Evolutionary conservation across 2,888 invertebrate genomes (phyloP).

Genomic region (Rhagophthalmus giganteus): DNA sequence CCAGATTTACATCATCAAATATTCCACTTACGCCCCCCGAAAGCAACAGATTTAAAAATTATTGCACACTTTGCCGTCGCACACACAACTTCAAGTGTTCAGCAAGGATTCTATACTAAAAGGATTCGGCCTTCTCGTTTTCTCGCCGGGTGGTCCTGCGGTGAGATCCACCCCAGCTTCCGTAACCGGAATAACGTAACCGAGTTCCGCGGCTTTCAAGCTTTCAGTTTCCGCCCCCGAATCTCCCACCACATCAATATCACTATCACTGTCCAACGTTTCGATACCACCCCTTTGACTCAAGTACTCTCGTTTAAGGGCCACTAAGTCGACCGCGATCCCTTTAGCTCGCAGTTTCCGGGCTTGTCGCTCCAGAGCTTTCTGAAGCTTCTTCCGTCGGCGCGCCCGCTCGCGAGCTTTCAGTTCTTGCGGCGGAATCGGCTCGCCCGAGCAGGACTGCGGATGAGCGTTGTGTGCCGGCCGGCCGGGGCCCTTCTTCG

Average conservation of each 20-base stretch:
- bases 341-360: slow-evolving; percentile 90
- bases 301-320: slow-evolving; percentile 82
- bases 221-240: slow-evolving; percentile 74
- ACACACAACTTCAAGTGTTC: slow-evolving; percentile 64
- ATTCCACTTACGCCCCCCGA: slow-evolving; percentile 4
- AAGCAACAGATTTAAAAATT: slow-evolving; percentile 27
- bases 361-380: slow-evolving; percentile 89
- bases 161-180: slow-evolving; percentile 55
- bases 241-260: slow-evolving; percentile 84
- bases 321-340: slow-evolving; percentile 84
- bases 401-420: slow-evolving; percentile 84
- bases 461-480: slow-evolving; percentile 98
- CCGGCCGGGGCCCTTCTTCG: slow-evolving; percentile 96
- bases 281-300: slow-evolving; percentile 69
- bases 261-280: slow-evolving; percentile 63
- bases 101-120: slow-evolving; percentile 89
- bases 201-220: slow-evolving; percentile 60
- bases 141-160: slow-evolving; percentile 56
- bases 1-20: too few relatives aligned
- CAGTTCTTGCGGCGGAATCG: slow-evolving; percentile 90
- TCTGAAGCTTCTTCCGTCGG: slow-evolving; percentile 87
- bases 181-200: slow-evolving; percentile 37
- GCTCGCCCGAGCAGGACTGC: slow-evolving; percentile 95
- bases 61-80: slow-evolving; percentile 40
- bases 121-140: slow-evolving; percentile 71